phyloP scores from a whole-genome alignment of 2,888 invertebrate species.

The Willowsia nigromaculata region DNA sequence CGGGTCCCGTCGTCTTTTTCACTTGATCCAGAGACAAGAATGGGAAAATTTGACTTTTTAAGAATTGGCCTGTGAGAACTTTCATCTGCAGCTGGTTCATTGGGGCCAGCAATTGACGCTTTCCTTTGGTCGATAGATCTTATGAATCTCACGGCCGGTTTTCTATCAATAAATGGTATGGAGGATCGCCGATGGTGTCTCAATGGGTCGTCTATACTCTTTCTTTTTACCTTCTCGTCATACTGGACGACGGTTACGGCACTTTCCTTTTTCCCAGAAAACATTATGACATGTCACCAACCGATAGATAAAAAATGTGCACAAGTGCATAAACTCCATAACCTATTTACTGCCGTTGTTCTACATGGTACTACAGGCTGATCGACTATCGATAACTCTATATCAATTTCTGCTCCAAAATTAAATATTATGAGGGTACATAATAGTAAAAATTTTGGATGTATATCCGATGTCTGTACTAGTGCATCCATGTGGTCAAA shows the following conservation, averaged over 20 bases:
- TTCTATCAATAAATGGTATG: slow-evolving; percentile 70
- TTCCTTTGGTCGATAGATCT: slow-evolving; percentile 32
- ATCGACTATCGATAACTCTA: too few relatives aligned
- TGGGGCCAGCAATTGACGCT: slow-evolving; percentile 51
- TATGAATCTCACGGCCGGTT: slow-evolving; percentile 69
- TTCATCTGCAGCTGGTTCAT: neutral
- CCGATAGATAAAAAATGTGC: neutral
- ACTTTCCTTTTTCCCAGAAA: neutral
- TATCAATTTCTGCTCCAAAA: too few relatives aligned
- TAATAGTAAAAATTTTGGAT: too few relatives aligned
- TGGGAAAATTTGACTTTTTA: slow-evolving; percentile 68
- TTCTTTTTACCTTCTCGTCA: slow-evolving; percentile 34
- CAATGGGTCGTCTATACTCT: slow-evolving; percentile 40
- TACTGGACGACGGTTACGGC: slow-evolving; percentile 25
- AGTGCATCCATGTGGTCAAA: too few relatives aligned
- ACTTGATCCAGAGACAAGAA: slow-evolving; percentile 19
- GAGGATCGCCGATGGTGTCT: slow-evolving; percentile 64
- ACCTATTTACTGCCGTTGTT: neutral
- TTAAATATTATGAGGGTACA: too few relatives aligned
- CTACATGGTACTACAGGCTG: too few relatives aligned
- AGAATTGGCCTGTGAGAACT: slow-evolving; percentile 60
- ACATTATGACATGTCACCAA: slow-evolving; percentile 8
- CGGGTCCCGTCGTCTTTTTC: neutral
- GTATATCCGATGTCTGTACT: too few relatives aligned
- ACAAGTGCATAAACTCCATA: neutral